These are phyloP conservation scores for Papilio aristodemus DNA, from an alignment of 1,140 invertebrate genomes.

Conservation along the genomic window DNA sequence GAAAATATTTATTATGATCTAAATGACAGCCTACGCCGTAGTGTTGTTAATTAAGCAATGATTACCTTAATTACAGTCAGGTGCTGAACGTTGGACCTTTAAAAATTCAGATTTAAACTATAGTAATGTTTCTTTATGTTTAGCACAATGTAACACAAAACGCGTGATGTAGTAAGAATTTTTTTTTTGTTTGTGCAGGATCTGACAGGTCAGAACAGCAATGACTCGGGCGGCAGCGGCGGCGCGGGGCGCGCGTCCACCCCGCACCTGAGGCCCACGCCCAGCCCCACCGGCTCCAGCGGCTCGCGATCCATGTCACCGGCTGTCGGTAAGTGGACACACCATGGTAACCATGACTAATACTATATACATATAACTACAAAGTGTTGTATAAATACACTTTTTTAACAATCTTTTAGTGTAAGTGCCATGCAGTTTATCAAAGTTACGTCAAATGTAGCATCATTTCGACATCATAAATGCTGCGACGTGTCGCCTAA, in stretches of 20 bases:
- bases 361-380: no score
- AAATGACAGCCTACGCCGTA: no score
- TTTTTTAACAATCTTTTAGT: no score
- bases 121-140: no score
- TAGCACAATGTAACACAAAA: no score
- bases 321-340: constrained; percentile 89
- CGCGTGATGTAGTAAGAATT: no score
- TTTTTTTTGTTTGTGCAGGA: constrained; percentile 83
- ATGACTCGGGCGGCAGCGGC: constrained; percentile 88
- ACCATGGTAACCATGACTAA: neutral
- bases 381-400: no score
- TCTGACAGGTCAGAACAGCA: constrained; percentile 91
- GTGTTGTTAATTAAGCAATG: no score
- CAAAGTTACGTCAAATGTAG: neutral
- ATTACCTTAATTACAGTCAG: no score
- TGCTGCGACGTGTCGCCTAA: neutral
- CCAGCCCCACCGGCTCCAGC: constrained; percentile 94
- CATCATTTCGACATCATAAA: neutral
- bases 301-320: constrained; percentile 97
- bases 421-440: neutral
- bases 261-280: constrained; percentile 92
- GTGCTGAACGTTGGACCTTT: no score
- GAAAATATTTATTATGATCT: no score
- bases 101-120: no score
- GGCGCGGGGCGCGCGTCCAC: constrained; percentile 88